phyloP scores from a whole-genome alignment of 1,140 invertebrate genomes.

The Spodoptera litura region DNA sequence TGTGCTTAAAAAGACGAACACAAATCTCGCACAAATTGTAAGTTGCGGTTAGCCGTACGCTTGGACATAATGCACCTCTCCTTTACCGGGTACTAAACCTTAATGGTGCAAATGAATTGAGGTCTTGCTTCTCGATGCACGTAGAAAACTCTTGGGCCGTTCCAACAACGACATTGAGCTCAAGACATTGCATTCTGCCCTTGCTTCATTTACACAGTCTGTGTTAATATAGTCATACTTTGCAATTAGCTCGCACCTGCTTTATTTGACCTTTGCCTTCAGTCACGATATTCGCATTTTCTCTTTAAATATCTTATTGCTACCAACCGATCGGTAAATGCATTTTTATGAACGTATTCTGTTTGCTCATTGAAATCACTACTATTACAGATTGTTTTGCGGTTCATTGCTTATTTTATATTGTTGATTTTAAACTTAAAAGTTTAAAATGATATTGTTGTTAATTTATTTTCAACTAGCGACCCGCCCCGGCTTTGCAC shows the following conservation, averaged over 20 bases:
- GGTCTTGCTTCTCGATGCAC: slow-evolving; percentile 6
- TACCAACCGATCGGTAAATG: slow-evolving; percentile 14
- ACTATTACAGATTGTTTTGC: not conserved
- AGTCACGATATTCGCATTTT: slow-evolving; percentile 48
- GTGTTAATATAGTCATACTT: slow-evolving; percentile 26
- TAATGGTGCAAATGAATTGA: slow-evolving; percentile 23
- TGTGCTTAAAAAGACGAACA: slow-evolving; percentile 27
- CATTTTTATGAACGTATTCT: slow-evolving; percentile 20
- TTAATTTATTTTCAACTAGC: too few relatives aligned
- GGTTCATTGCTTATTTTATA: not conserved
- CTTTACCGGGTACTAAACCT: not conserved
- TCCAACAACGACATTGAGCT: slow-evolving; percentile 27
- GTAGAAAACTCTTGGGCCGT: not conserved
- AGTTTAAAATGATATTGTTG: too few relatives aligned
- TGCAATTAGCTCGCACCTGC: slow-evolving; percentile 30
- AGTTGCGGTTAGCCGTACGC: not conserved
- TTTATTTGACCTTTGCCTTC: slow-evolving; percentile 36
- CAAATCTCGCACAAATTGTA: slow-evolving; percentile 1
- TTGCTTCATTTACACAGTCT: slow-evolving; percentile 35
- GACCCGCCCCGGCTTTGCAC: too few relatives aligned
- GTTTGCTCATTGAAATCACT: slow-evolving; percentile 8
- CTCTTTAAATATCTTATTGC: slow-evolving; percentile 30
- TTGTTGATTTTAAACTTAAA: not conserved
- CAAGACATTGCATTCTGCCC: slow-evolving; percentile 27
- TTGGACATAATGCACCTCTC: slow-evolving; percentile 6